phyloP scores from a whole-genome alignment of 1,140 invertebrate genomes.

The Olivierus martensii region DNA sequence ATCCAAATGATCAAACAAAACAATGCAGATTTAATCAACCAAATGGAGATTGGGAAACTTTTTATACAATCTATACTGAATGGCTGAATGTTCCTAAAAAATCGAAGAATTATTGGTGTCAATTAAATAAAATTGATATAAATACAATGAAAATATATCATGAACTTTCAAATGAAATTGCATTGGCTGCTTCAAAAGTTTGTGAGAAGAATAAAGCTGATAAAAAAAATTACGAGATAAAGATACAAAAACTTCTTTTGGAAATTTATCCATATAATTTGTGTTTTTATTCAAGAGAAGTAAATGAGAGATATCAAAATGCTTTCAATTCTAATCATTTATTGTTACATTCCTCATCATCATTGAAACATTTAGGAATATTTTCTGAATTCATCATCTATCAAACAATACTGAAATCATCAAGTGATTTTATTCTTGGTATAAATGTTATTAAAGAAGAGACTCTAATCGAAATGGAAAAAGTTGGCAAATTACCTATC shows the following conservation, averaged over 20 bases:
- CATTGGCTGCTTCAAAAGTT: constrained; percentile 59
- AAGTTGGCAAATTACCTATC: no score
- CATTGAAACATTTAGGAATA: constrained; percentile 25
- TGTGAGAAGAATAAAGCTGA: constrained; percentile 52
- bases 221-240: constrained; percentile 48
- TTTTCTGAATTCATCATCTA: no score
- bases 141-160: constrained; percentile 7
- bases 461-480: no score
- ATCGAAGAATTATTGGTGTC: constrained; percentile 9
- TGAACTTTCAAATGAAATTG: constrained; percentile 31
- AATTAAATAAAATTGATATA: constrained; percentile 14
- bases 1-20: constrained; percentile 35
- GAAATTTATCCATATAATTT: constrained; percentile 81
- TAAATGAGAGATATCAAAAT: constrained; percentile 66
- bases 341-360: constrained; percentile 80
- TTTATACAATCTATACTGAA: constrained; percentile 64
- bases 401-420: no score
- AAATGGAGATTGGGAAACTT: constrained; percentile 87
- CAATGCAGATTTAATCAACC: constrained; percentile 39
- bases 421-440: no score
- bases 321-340: constrained; percentile 63
- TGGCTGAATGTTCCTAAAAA: constrained; percentile 10
- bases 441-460: no score
- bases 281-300: constrained; percentile 58
- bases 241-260: constrained; percentile 64